Conservation (phyloP, 2,797 vertebrate genomes). For the Neoniphon sammara region DNA sequence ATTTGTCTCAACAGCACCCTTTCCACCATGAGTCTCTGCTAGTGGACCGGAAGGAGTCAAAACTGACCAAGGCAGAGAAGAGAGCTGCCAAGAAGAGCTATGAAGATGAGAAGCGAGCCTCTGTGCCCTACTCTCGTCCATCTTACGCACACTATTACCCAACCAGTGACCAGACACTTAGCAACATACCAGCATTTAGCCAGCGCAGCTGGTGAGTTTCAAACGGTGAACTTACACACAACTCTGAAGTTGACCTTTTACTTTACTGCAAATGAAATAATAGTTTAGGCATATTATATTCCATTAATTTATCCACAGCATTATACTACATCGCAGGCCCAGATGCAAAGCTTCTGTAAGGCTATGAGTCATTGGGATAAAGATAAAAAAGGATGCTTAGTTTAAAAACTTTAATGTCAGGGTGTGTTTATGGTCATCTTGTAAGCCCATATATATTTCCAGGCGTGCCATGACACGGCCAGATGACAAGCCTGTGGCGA, state of each 20-base stretch:
- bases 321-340: too few relatives aligned
- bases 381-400: neutral
- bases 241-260: neutral
- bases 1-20: slow-evolving; percentile 84
- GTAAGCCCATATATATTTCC: slow-evolving; percentile 30
- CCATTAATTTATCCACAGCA: too few relatives aligned
- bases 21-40: slow-evolving; percentile 98
- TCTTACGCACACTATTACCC: slow-evolving; percentile 99
- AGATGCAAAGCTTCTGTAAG: neutral
- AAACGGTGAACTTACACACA: neutral
- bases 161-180: slow-evolving; percentile 90
- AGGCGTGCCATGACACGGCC: slow-evolving; percentile 90
- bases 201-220: slow-evolving; percentile 89
- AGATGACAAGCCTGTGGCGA: slow-evolving; percentile 96
- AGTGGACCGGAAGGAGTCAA: slow-evolving; percentile 97
- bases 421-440: slow-evolving; percentile 15
- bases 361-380: neutral
- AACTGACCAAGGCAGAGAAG: slow-evolving; percentile 98
- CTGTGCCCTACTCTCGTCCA: slow-evolving; percentile 94
- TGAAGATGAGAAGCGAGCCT: slow-evolving; percentile 97
- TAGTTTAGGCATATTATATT: too few relatives aligned
- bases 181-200: slow-evolving; percentile 94
- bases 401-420: neutral
- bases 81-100: slow-evolving; percentile 98
- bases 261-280: too few relatives aligned